phyloP scores from a whole-genome alignment of 1,140 invertebrate species.

The Zophobas morio region DNA sequence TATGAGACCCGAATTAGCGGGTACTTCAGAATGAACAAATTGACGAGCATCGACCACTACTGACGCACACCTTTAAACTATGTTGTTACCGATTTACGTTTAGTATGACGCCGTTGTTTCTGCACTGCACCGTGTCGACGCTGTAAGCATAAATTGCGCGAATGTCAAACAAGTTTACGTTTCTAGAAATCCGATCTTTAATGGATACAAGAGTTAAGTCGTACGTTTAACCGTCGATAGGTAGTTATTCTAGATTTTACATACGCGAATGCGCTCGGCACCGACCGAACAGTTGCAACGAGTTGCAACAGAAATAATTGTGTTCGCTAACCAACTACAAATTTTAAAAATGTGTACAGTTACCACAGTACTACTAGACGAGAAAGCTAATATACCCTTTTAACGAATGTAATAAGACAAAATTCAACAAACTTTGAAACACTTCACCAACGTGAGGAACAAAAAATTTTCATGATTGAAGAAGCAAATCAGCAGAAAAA shows the following conservation, averaged over 20 bases:
- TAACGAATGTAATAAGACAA: too few relatives aligned
- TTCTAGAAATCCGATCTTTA: conserved; percentile 29
- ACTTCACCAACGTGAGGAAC: too few relatives aligned
- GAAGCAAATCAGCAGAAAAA: too few relatives aligned
- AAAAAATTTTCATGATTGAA: too few relatives aligned
- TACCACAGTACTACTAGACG: too few relatives aligned
- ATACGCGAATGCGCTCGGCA: neutral
- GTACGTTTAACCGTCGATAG: conserved; percentile 11
- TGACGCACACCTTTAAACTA: conserved; percentile 21
- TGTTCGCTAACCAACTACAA: too few relatives aligned
- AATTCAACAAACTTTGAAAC: too few relatives aligned
- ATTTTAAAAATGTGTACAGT: too few relatives aligned
- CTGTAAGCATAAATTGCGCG: conserved; percentile 22
- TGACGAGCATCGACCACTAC: conserved; percentile 13
- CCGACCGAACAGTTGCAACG: too few relatives aligned
- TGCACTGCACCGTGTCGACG: conserved; percentile 26
- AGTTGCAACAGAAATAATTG: too few relatives aligned
- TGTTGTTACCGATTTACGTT: conserved; percentile 24
- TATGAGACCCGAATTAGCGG: neutral
- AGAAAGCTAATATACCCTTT: too few relatives aligned
- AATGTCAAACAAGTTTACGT: conserved; percentile 39
- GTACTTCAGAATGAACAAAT: neutral
- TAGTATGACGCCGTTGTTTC: conserved; percentile 19
- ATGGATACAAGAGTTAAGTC: conserved; percentile 9
- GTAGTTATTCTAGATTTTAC: conserved; percentile 10